A percentile compares a stretch with the other conserved stretches of the same genome.
Evolutionary conservation across 2,797 vertebrate species (phyloP).

Genomic region (Tokudaia muenninki): DNA sequence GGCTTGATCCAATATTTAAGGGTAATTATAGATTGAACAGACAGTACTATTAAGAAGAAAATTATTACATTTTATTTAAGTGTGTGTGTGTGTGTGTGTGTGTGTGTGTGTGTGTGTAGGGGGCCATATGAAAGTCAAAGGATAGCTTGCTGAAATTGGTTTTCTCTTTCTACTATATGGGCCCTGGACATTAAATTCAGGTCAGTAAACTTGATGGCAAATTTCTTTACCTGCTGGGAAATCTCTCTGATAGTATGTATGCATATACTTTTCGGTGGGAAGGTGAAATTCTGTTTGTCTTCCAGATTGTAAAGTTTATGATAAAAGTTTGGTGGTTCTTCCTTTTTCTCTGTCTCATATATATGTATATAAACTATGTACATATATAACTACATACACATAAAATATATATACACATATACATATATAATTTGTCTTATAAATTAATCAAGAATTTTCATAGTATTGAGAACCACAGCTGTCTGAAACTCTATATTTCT

Average conservation of each 20-base stretch:
- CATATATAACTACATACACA: not conserved
- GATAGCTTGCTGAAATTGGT: not conserved
- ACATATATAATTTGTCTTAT: not conserved
- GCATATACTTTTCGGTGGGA: not conserved
- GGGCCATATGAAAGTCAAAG: not conserved
- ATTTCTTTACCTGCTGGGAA: not conserved
- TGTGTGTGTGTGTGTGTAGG: not conserved
- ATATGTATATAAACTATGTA: not conserved
- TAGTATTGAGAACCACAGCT: not conserved
- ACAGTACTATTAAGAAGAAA: not conserved
- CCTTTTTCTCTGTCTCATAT: not conserved
- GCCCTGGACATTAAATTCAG: not conserved
- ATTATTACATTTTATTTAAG: not conserved
- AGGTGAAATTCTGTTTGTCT: not conserved
- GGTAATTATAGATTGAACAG: not conserved
- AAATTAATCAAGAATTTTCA: slow-evolving; percentile 31
- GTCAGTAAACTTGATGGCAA: not conserved
- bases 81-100: not conserved
- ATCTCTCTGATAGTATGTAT: not conserved
- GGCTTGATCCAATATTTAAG: not conserved
- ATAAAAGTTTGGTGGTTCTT: not conserved
- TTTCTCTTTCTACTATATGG: not conserved
- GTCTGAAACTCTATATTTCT: not conserved
- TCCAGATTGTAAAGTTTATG: not conserved
- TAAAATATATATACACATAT: not conserved